Evolutionary conservation across 2,113 vertebrate species (phyloP).

Genomic region (Eublepharis macularius): DNA sequence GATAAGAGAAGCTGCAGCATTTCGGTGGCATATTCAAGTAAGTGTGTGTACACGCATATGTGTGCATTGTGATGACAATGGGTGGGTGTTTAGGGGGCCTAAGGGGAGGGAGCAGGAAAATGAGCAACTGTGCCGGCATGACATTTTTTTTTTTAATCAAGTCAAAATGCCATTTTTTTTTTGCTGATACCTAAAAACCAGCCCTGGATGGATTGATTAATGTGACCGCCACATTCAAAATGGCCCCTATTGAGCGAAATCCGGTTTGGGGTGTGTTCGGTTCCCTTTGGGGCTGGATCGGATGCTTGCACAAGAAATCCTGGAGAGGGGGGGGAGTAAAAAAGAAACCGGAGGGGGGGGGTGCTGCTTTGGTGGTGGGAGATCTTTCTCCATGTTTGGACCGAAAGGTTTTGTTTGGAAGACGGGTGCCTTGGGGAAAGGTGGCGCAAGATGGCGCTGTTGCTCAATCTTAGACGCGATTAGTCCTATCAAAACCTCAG

Average conservation of each 20-base stretch:
- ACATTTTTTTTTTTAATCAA: not conserved
- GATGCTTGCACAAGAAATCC: not conserved
- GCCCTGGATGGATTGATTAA: not conserved
- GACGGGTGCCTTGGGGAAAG: conserved; percentile 29
- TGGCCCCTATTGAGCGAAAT: not conserved
- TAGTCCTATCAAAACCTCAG: conserved; percentile 7
- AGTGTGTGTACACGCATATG: not conserved
- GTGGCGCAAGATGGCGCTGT: conserved; percentile 75
- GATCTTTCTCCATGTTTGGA: not conserved
- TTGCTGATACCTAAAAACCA: not conserved
- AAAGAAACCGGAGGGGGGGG: not conserved
- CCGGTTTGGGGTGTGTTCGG: not conserved
- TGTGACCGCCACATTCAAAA: not conserved
- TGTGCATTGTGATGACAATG: not conserved
- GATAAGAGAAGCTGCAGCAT: not conserved
- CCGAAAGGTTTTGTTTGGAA: not conserved
- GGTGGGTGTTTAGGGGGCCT: too few species aligned
- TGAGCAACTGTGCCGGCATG: too few species aligned
- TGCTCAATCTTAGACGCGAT: conserved; percentile 73
- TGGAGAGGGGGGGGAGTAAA: too few species aligned
- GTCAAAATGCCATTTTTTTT: not conserved
- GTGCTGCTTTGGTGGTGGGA: not conserved
- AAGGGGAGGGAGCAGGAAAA: not conserved
- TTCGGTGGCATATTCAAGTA: not conserved
- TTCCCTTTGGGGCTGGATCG: not conserved